Base-by-base conservation (phyloP, 2,797 vertebrate genomes). In the Gobio occitaniae region DNA sequence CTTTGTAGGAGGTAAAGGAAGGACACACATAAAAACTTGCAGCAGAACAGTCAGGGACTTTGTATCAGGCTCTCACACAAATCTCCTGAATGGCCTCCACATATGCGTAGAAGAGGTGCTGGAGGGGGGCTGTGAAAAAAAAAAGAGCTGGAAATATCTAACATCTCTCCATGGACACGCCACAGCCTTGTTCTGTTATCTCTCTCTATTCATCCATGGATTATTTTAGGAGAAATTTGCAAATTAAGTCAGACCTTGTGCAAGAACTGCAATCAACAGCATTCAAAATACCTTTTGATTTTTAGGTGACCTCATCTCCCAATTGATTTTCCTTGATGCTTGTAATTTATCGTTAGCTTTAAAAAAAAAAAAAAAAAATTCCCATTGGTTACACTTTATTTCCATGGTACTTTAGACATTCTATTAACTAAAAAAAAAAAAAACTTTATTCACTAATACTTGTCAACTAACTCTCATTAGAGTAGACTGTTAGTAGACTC, bases 1-100 rank as follows among this genome's bases (percentile, higher is more conserved):
- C 87, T 87, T 89, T 89, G 83, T 72, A 56, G 71, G 56, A 86
- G 83, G 70, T 70, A 81, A 52, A 56, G 78, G 76, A 71, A 86
- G 71, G 77, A 44, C 76, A 48, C 17, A 32, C 32, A 74, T 21
- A 80, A 32, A 61, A 54, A 41, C 36, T 36, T 21, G 21, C 66
- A 65, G 63, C 41, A 29, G 50, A 80, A 61, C 10, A 72, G 68
- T 38, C 54, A 0, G n/a, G 41, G 25, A n/a, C 48, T 78, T 54
- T 38, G 7, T 54, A 21, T 65, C 11, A 54, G 21, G 29, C 29
- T 79, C 41, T 78, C 83, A 66, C 78, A 85, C 29, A 71, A 75
- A 77, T 83, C 54, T 63, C 29, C 72, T 88, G 74, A 72, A 69
- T 84, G 25, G 82, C 70, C 36, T 84, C 79, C 21, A n/a, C 69